A percentile compares a stretch with the other conserved stretches of the same genome.
phyloP scores from a whole-genome alignment of 1,140 invertebrate species.

The Saccostrea cuccullata region DNA sequence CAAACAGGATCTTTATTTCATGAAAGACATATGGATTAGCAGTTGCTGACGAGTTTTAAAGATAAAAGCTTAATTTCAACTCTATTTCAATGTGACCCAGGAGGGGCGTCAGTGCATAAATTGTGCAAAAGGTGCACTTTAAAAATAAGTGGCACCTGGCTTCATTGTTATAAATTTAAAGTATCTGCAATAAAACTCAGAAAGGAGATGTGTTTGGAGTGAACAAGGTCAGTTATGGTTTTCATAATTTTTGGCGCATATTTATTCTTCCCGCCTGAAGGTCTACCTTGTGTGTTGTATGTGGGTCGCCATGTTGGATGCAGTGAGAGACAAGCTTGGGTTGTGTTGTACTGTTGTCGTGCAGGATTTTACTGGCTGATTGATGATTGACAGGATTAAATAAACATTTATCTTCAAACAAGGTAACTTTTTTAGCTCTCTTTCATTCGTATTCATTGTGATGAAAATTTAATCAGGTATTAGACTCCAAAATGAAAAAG shows the following conservation, averaged over 20 bases:
- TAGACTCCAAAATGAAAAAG: neutral
- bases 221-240: conserved; percentile 29
- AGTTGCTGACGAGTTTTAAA: neutral
- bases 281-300: conserved; percentile 35
- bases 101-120: conserved; percentile 34
- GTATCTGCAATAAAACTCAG: conserved; percentile 14
- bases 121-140: conserved; percentile 29
- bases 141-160: neutral
- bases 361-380: conserved; percentile 13
- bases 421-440: conserved; percentile 8
- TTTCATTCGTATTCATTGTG: neutral
- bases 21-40: neutral
- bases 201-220: conserved; percentile 11
- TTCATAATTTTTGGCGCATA: conserved; percentile 25
- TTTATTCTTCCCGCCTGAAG: conserved; percentile 33
- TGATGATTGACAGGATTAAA: conserved; percentile 20
- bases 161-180: conserved; percentile 19
- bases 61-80: conserved; percentile 14
- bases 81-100: conserved; percentile 14
- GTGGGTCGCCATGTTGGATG: conserved; percentile 33
- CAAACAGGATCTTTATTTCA: neutral
- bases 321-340: neutral
- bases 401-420: conserved; percentile 10
- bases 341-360: neutral
- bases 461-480: conserved; percentile 26